Conservation (phyloP, 2,797 vertebrate species). For the Labeo calbasu region DNA sequence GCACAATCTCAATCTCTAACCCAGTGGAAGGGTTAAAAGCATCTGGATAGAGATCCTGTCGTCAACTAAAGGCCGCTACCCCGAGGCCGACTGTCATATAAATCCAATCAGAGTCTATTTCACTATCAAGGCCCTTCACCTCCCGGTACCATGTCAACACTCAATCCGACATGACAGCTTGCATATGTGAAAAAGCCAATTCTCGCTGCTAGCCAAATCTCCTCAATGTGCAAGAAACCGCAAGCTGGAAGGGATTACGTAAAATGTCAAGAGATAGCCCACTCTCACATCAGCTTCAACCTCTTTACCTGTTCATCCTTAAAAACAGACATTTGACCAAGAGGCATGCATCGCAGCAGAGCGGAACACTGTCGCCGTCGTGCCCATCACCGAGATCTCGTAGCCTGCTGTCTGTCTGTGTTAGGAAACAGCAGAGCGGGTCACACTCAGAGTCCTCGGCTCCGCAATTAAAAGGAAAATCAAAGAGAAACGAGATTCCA, state of each 20-base stretch:
- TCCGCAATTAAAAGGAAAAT: constrained; percentile 34
- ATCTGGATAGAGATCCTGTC: constrained; percentile 71
- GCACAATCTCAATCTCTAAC: constrained; percentile 64
- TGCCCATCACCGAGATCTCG: constrained; percentile 89
- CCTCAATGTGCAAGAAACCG: constrained; percentile 87
- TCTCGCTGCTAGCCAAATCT: constrained; percentile 91
- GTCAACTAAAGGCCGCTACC: constrained; percentile 80
- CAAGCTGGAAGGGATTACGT: constrained; percentile 90
- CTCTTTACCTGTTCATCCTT: constrained; percentile 93
- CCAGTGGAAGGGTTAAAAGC: constrained; percentile 73
- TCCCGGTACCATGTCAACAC: constrained; percentile 74
- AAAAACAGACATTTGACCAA: constrained; percentile 89
- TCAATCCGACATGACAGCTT: constrained; percentile 90
- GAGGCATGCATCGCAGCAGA: constrained; percentile 85
- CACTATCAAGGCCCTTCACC: constrained; percentile 77
- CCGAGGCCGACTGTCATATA: constrained; percentile 77
- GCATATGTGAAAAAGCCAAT: constrained; percentile 99
- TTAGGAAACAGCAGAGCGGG: constrained; percentile 72
- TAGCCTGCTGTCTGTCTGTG: constrained; percentile 71
- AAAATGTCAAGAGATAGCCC: constrained; percentile 94
- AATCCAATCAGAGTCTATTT: constrained; percentile 87
- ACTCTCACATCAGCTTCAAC: constrained; percentile 69
- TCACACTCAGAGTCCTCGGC: constrained; percentile 50
- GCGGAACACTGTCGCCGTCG: constrained; percentile 73
- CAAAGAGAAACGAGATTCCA: constrained; percentile 36